Base-by-base conservation (phyloP, 2,113 vertebrate species). In the Hoplias malabaricus region DNA sequence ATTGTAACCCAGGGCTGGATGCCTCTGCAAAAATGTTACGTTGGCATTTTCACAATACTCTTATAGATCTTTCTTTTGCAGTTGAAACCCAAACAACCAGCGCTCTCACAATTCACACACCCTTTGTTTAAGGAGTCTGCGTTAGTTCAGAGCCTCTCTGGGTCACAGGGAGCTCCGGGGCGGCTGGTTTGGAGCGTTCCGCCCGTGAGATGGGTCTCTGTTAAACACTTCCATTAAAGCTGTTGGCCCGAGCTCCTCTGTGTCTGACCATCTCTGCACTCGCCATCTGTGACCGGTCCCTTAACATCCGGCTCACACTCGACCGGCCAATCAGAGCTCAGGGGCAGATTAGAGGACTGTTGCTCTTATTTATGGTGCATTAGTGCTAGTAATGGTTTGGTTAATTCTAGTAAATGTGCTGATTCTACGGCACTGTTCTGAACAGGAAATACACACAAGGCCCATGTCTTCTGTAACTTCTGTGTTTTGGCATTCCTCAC, bases 161-260 rank as follows among this genome's bases (percentile, higher is more conserved):
- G 50, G 48, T 56, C 62, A 2, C 1, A 0, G 4, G 21, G 6
- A 23, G 48, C 48, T 53, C 43, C 43, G n/a, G 46, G 25, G 38
- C 31, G 29, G 38, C n/a, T 43, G 14, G 59, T 12, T 50, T 25
- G 1, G 31, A 73, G 62, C 72, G 54, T 31, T 13, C 4, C 8
- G 11, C 57, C 56, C 50, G 54, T 75, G 67, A 0, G 40, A 61
- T 53, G 33, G 59, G 42, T 1, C 65, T 73, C 36, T 78, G 79
- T 46, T 82, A 83, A 83, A 83, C 48, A 77, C 50, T 59, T 21
- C 72, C 56, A 13, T 86, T 88, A 68, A 70, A 74, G 72, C 56
- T 48, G n/a, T 43, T 82, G 84, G 81, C 80, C 50, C 14, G 62
- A 38, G 43, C 61, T 73, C 75, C 75, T 56, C 50, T 73, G 59